These are phyloP conservation scores for Carcinoscorpius rotundicauda DNA, from an alignment of 1,140 invertebrate species.

Conservation along the genomic window DNA sequence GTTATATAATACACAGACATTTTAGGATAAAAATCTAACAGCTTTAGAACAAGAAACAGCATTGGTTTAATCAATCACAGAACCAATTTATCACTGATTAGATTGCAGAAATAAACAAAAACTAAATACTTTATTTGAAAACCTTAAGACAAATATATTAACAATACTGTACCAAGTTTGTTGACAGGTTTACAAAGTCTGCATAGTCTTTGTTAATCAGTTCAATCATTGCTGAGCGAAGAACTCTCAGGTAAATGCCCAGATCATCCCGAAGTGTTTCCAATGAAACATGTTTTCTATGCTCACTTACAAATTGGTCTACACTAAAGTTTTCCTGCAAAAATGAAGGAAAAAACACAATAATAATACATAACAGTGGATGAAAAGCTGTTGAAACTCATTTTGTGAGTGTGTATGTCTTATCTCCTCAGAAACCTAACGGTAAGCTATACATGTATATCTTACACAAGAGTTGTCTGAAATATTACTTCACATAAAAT, in stretches of 20 bases:
- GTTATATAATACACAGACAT: too few species aligned
- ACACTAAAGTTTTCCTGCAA: constrained; percentile 60
- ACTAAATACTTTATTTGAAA: constrained; percentile 11
- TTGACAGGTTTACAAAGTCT: constrained; percentile 91
- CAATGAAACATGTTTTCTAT: constrained; percentile 61
- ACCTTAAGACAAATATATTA: too few species aligned
- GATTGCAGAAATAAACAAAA: not conserved
- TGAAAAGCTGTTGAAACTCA: too few species aligned
- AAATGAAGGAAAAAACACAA: too few species aligned
- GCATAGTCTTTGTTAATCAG: constrained; percentile 94
- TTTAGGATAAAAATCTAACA: too few species aligned
- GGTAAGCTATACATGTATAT: too few species aligned
- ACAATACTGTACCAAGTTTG: constrained; percentile 53
- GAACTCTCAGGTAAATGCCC: constrained; percentile 72
- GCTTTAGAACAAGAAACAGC: too few species aligned
- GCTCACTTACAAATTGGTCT: constrained; percentile 75
- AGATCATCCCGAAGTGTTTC: constrained; percentile 83
- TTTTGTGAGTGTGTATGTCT: too few species aligned
- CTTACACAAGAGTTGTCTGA: too few species aligned
- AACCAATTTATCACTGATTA: not conserved
- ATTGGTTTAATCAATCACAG: not conserved
- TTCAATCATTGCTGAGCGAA: constrained; percentile 87
- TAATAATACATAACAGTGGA: too few species aligned
- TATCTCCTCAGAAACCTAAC: too few species aligned
- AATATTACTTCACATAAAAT: too few species aligned